Conservation (phyloP, 2,888 invertebrate species). For the Diarsia brunnea region DNA sequence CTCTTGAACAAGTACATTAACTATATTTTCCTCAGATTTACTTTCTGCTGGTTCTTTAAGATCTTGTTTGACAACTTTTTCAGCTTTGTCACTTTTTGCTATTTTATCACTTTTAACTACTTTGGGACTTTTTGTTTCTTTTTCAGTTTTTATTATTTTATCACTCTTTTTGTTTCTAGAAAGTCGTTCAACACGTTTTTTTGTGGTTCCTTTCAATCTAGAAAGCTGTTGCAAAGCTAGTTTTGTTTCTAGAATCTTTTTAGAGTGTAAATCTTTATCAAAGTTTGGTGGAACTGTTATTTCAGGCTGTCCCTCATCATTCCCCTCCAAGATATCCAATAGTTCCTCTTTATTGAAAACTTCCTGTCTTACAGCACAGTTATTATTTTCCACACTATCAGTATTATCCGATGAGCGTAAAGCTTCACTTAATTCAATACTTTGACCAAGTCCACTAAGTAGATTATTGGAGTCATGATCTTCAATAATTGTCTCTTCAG, state of each 20-base stretch:
- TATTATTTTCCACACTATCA: slow-evolving; percentile 83
- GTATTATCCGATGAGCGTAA: slow-evolving; percentile 81
- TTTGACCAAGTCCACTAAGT: slow-evolving; percentile 82
- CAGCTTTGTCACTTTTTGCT: slow-evolving; percentile 49
- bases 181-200: slow-evolving; percentile 63
- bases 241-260: slow-evolving; percentile 78
- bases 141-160: slow-evolving; percentile 54
- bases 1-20: slow-evolving; percentile 90
- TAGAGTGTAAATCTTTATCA: slow-evolving; percentile 55
- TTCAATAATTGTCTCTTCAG: slow-evolving; percentile 64
- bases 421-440: slow-evolving; percentile 85
- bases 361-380: slow-evolving; percentile 79
- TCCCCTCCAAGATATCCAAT: slow-evolving; percentile 86
- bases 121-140: slow-evolving; percentile 47
- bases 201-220: slow-evolving; percentile 73
- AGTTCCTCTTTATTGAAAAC: slow-evolving; percentile 88
- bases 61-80: slow-evolving; percentile 57
- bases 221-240: slow-evolving; percentile 84
- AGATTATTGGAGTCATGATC: slow-evolving; percentile 76
- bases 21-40: slow-evolving; percentile 79
- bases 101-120: slow-evolving; percentile 45
- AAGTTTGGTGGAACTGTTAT: slow-evolving; percentile 61
- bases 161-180: slow-evolving; percentile 60
- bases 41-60: slow-evolving; percentile 44
- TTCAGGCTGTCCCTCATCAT: slow-evolving; percentile 75